Base-by-base conservation (phyloP, 2,888 invertebrate genomes). In the Chrysopilus asiliformis region DNA sequence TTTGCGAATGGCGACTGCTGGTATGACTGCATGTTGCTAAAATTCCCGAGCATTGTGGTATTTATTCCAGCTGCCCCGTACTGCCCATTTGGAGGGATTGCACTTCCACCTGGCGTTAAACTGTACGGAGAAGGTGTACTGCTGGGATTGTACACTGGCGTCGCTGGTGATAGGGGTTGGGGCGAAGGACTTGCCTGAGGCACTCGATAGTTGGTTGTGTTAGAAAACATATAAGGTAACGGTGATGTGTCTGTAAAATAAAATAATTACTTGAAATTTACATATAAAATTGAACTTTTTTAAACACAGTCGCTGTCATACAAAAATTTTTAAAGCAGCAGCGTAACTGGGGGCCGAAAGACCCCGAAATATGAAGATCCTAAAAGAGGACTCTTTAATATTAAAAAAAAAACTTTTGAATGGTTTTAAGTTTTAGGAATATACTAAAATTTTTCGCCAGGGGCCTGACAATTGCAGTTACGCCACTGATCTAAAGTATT, bases 171-270 rank as follows among this genome's bases (percentile, higher is more conserved):
- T 22, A 55, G 39, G 9, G 62, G 60, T 47, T 60, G 60, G 2
- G 63, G 60, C 4, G 63, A 62, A 18, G 62, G 60, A 27, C 58
- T 59, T 36, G 56, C 45, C 40, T 58, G 57, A 3, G 56, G 53
- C 26, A 46, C 33, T 14, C 49, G 41, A 38, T 50, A 49, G 6
- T 14, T 29, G 5, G 28, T 34, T 12, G 52, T 50, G 7, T 51
- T 54, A 8, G 50, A 50, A 44, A 57, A 60, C 25, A 56, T 36
- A 44, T 54, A 57, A 7, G 59, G 50, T 36, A 57, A 55, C 4
- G 61, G 62, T 40, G 62, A 60, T 46, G 53, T 51, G 46, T 62
- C 62, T 61, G 18, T 36, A 40, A 31, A 40, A 26, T 19, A 18
- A 14, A 36, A 16, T 4, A 18, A 15, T 18, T 25, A 26, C 14